phyloP scores from a whole-genome alignment of 2,888 invertebrate species.

The Amaurobius ferox region DNA sequence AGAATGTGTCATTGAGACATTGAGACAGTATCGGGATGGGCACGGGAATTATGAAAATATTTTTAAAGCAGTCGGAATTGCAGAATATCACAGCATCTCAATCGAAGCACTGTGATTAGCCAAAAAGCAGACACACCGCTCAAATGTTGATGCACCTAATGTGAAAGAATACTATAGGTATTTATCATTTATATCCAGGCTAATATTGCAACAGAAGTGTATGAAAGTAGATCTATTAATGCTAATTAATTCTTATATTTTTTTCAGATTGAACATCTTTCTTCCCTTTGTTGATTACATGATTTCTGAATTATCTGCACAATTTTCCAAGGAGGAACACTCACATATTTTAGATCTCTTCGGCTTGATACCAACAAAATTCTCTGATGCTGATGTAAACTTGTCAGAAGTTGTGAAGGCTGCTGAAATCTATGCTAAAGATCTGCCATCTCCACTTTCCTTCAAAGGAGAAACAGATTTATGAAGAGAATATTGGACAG shows the following conservation, averaged over 20 bases:
- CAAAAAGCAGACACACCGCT: not conserved
- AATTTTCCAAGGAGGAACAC: not conserved
- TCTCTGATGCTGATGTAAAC: not conserved
- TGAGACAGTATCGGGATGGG: not conserved
- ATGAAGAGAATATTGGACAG: not conserved
- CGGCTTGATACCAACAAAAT: not conserved
- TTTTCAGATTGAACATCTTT: conserved; percentile 2
- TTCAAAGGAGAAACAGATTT: not conserved
- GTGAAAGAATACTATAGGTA: conserved; percentile 10
- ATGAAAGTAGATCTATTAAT: too few relatives aligned
- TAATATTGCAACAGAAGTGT: too few relatives aligned
- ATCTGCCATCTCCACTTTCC: conserved; percentile 5
- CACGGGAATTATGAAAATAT: too few relatives aligned
- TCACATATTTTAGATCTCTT: not conserved
- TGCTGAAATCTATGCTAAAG: not conserved
- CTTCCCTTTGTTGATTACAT: not conserved
- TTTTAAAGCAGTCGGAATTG: not conserved
- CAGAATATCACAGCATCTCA: not conserved
- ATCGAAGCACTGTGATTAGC: not conserved
- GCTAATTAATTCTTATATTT: not conserved
- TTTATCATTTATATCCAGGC: not conserved
- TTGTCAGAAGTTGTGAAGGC: not conserved
- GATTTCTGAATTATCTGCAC: not conserved
- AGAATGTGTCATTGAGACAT: not conserved
- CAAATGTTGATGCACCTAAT: not conserved